Evolutionary conservation across 2,797 vertebrate species (phyloP), one percentile per base, ranked within the genome.

Genomic region (Champsocephalus gunnari): DNA sequence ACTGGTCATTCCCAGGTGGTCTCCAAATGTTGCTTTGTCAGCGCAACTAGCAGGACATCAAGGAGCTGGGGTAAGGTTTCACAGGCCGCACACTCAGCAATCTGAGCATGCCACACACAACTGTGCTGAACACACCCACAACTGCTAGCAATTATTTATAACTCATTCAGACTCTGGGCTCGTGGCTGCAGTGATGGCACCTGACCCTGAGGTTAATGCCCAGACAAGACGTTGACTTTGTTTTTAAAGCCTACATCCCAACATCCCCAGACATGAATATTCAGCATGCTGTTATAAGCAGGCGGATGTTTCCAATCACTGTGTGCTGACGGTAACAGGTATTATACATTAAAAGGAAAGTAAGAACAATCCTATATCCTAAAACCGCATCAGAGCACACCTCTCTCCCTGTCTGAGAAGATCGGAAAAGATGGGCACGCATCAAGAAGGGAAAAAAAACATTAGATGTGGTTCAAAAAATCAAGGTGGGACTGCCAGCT

Each of bases 121-220:
- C 76, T 79, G 79, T 43, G 63, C 75, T 24, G 67, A 47, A 59
- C 77, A 81, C 73, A 78, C 71, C 79, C 82, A 84, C 84, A 90
- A 92, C 87, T 91, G 92, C 83, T 85, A 91, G 85, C 86, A 90
- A 92, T 93, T 93, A 93, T 86, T 83, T 72, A 77, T 75, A 78
- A 90, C 88, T 88, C 75, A 73, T 87, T 77, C 62, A 81, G 88
- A 87, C 87, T 82, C 66, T 68, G 0, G 62, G 83, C 86, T 83
- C 70, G 59, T 90, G 88, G 78, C 81, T 72, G 73, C 78, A 79
- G 82, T 56, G 76, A 84, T 83, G 88, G 74, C 79, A 88, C 79
- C 84, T 91, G 84, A 92, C 85, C 90, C 62, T 78, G 72, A 84
- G 84, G 86, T 88, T 88, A 88, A 90, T 76, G 77, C 75, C 85